Conservation (phyloP, 2,888 invertebrate species). For the Patella depressa region DNA sequence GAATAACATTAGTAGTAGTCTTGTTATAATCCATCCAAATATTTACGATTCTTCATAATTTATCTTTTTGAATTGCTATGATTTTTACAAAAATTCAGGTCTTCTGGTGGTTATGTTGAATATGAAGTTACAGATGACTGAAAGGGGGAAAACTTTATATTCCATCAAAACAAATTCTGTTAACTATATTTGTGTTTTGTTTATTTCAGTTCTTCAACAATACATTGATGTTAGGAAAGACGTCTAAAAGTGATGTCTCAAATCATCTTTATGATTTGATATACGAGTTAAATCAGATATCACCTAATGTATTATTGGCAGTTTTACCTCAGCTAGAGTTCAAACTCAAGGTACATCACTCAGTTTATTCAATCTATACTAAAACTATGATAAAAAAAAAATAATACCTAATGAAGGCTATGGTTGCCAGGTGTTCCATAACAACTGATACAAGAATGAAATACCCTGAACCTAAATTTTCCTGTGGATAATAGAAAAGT, state of each 20-base stretch:
- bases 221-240: conserved; percentile 91
- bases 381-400: too few species aligned
- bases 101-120: too few species aligned
- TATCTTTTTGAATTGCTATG: too few species aligned
- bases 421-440: too few species aligned
- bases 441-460: too few species aligned
- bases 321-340: conserved; percentile 96
- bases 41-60: too few species aligned
- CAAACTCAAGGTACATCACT: conserved; percentile 75
- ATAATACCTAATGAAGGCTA: too few species aligned
- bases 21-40: too few species aligned
- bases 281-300: conserved; percentile 94
- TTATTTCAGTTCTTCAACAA: conserved; percentile 90
- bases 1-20: too few species aligned
- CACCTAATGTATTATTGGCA: conserved; percentile 86
- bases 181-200: conserved; percentile 9
- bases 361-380: too few species aligned
- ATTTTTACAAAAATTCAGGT: not conserved
- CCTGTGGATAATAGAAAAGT: too few species aligned
- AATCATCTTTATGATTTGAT: conserved; percentile 89
- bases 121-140: not conserved
- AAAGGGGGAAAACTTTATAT: not conserved
- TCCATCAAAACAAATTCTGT: not conserved
- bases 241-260: conserved; percentile 72
- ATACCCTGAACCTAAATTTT: too few species aligned